Base-by-base conservation (phyloP, 92 coral and sea anemone genomes). In the Siderastrea siderea region DNA sequence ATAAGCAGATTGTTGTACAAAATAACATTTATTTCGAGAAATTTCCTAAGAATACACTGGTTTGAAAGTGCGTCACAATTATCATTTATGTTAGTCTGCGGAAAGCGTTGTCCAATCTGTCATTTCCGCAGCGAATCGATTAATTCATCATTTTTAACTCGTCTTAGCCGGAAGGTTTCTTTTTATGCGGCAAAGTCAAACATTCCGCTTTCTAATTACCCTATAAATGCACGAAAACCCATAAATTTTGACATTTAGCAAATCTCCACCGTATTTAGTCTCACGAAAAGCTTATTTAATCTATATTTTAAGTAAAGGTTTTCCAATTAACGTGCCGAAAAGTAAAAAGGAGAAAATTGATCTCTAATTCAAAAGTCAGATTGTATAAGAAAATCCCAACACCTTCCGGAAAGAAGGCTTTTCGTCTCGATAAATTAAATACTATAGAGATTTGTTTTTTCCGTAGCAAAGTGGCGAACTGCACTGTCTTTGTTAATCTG, bases 61-160 rank as follows among this genome's bases (percentile, higher is more conserved):
- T 46, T 74, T 62, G 51, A 49, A 62, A 84, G 74, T 14, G 80
- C 47, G 57, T 43, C 53, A 26, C 16, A 80, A 70, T 78, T 53
- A 78, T 90, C 67, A 55, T 65, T 63, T 51, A 79, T 79, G 69
- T 64, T 71, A 90, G 75, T 78, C 79, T 47, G 82, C 14, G 74
- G 45, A 68, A 78, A 71, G 5, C 16, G 43, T 11, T 64, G 46
- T 80, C 55, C 65, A 70, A 82, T 57, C 55, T 64, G 71, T 79
- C 55, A 74, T 84, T 84, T 84, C 87, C 87, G 87, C 13, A 59
- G 68, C 58, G 73, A 84, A 84, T 74, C 72, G 64, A 84, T 84
- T 84, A 73, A 62, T 74, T 74, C 65, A 38, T 83, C 80, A 72
- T 74, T 84, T 74, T 84, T 73, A 73, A 72, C 64, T 63, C 80